Base-by-base conservation (phyloP, 2,113 vertebrate species). In the Blennius ocellaris region DNA sequence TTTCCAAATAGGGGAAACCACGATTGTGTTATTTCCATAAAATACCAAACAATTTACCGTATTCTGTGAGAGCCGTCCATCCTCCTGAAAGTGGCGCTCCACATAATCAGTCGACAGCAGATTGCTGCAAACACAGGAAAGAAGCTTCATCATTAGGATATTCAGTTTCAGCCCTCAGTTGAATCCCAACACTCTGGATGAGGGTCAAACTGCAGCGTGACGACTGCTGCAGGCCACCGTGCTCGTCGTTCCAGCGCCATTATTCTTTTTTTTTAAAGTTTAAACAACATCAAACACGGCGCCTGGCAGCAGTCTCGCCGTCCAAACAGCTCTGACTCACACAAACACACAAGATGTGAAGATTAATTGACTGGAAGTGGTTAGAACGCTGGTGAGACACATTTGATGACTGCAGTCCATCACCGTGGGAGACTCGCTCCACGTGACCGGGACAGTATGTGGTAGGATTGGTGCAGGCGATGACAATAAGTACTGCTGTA, bases 61-160 rank as follows among this genome's bases (percentile, higher is more conserved):
- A 82, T 83, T 95, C 80, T 93, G 91, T 64, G 89, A 94, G 8
- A 92, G 61, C 7, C 87, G 92, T 36, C 93, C 93, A 2, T 95
- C 93, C 0, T 81, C 52, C 11, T 92, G 90, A 78, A 95, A 90
- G 84, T 97, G 95, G 11, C 94, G 93, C 73, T 98, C 97, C 83
- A 96, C 91, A 5, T 97, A 98, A 36, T 93, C 90, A 0, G 95
- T 95, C 16, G 97, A 96, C 9, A 98, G 94, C 58, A 98, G 96
- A 79, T 97, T 91, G 74, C 97, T 98, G 61, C 37, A 81, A 64
- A 76, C 61, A 67, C 14, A 50, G 38, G 17, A 16, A 49, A 49
- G 10, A 55, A 43, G 38, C 1, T 7, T 43, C 10, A 43, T 30
- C 21, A 30, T 30, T 30, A 30, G 21, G 4, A 30, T 30, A 30